Evolutionary conservation across 2,888 invertebrate species (phyloP).

Genomic region (Scelioninae gen. 1): DNA sequence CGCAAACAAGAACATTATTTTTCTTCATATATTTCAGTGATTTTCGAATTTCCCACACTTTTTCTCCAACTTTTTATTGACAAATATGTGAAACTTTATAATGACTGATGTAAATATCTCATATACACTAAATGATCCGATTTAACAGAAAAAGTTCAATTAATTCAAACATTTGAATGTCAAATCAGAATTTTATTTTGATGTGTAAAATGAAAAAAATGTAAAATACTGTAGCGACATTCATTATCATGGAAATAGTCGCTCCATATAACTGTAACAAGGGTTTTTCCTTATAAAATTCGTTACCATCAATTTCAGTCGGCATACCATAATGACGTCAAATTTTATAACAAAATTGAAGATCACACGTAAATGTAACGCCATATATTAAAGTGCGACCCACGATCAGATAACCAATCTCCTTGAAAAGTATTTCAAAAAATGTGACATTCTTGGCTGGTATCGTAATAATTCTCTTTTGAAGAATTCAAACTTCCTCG

Average conservation of each 20-base stretch:
- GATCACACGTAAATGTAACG: slow-evolving; percentile 47
- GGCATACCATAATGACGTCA: slow-evolving; percentile 10
- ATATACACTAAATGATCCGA: no score
- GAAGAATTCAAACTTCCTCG: slow-evolving; percentile 49
- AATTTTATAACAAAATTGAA: slow-evolving; percentile 42
- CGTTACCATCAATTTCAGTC: neutral
- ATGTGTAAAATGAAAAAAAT: neutral
- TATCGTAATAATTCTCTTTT: slow-evolving; percentile 59
- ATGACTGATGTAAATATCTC: neutral
- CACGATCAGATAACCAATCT: slow-evolving; percentile 56
- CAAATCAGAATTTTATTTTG: neutral
- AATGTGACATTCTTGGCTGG: slow-evolving; percentile 54
- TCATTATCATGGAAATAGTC: slow-evolving; percentile 27
- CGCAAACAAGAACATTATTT: no score
- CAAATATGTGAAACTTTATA: neutral
- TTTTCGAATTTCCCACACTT: no score
- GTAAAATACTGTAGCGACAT: neutral
- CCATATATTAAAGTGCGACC: slow-evolving; percentile 34
- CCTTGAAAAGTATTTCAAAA: slow-evolving; percentile 63
- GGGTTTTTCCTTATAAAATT: no score
- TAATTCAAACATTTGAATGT: slow-evolving; percentile 10
- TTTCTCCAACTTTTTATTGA: no score
- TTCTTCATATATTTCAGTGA: no score
- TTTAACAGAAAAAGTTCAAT: neutral
- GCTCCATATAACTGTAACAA: slow-evolving; percentile 19